Conservation (phyloP, 2,888 invertebrate species). For the Hermaeophaga mercurialis region DNA sequence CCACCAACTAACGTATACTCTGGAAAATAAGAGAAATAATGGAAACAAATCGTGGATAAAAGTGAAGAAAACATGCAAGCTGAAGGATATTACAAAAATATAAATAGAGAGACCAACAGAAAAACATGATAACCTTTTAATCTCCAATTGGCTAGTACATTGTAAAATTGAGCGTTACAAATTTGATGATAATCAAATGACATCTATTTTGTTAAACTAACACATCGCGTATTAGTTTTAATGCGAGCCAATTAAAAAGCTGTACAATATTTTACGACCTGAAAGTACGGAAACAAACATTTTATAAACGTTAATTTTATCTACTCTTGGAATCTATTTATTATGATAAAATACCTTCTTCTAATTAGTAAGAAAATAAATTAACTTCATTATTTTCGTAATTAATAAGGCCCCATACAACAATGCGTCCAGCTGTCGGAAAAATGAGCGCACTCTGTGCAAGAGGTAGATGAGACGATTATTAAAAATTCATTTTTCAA, state of each 20-base stretch:
- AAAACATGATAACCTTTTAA: no score
- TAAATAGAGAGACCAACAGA: no score
- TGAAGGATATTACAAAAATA: no score
- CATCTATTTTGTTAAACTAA: constrained; percentile 9
- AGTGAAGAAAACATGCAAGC: no score
- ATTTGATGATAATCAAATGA: no score
- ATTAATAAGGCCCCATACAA: constrained; percentile 36
- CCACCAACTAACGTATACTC: no score
- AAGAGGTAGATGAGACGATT: background rate
- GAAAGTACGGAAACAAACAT: constrained; percentile 33
- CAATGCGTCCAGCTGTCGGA: constrained; percentile 32
- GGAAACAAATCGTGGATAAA: no score
- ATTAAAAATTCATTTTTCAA: constrained; percentile 25
- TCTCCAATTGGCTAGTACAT: no score
- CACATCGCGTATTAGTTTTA: constrained; percentile 8
- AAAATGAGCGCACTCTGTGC: constrained; percentile 13
- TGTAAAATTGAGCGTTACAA: no score
- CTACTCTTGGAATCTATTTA: constrained; percentile 35
- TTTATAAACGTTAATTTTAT: constrained; percentile 36
- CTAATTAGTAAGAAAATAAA: constrained; percentile 42
- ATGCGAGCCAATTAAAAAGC: constrained; percentile 27
- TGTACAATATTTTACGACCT: constrained; percentile 25
- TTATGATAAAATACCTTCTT: constrained; percentile 33
- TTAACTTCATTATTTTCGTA: constrained; percentile 38
- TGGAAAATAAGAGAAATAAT: no score